Percentiles rank a stretch among this genome's conserved stretches.
phyloP scores from a whole-genome alignment of 2,113 vertebrate species.

The Nycticorax nycticorax region DNA sequence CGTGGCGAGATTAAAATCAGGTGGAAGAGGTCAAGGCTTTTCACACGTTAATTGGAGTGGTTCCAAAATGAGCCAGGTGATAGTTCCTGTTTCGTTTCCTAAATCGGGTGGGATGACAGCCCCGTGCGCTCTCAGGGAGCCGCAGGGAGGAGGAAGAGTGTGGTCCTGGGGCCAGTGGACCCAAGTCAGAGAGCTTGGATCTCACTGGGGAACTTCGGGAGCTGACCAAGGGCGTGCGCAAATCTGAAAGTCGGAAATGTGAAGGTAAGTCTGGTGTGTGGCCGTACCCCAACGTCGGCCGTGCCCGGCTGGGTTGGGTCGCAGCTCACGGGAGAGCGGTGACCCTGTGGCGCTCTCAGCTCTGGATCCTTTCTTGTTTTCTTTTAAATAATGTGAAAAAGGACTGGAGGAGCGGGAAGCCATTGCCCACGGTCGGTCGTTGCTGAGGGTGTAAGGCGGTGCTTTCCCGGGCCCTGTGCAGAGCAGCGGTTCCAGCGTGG shows the following conservation, averaged over 20 bases:
- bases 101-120: background rate
- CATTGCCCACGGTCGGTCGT: background rate
- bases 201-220: background rate
- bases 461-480: background rate
- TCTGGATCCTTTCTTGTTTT: background rate
- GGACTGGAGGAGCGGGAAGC: background rate
- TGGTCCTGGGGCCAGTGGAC: background rate
- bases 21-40: background rate
- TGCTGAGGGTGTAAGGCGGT: background rate
- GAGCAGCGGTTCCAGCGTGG: background rate
- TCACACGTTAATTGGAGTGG: background rate
- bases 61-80: background rate
- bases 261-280: accelerated
- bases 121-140: accelerated
- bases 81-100: background rate
- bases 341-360: background rate
- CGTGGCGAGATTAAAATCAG: background rate
- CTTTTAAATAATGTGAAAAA: background rate
- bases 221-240: background rate
- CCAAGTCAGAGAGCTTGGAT: background rate
- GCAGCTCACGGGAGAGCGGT: background rate
- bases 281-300: background rate
- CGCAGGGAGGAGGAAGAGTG: background rate
- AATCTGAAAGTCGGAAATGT: background rate
- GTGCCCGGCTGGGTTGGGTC: background rate